Percentiles rank a stretch among this genome's conserved stretches.
phyloP scores from a whole-genome alignment of 1,140 invertebrate genomes.

The Drosophila athabasca region DNA sequence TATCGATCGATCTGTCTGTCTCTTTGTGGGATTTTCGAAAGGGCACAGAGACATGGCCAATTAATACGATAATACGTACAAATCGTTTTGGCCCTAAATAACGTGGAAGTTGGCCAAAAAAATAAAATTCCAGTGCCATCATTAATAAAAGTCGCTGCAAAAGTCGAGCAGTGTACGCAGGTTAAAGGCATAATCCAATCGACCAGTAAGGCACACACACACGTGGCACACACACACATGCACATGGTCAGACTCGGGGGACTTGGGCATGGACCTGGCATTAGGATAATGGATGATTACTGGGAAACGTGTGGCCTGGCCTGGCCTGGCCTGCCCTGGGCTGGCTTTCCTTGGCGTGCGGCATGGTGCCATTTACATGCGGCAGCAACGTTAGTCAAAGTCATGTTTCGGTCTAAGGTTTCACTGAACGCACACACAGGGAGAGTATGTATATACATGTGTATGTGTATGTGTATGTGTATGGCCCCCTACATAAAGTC shows the following conservation, averaged over 20 bases:
- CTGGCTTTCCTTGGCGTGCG: constrained; percentile 40
- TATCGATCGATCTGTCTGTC: constrained; percentile 52
- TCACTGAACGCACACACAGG: constrained; percentile 44
- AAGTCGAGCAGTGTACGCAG: constrained; percentile 51
- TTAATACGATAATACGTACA: constrained; percentile 66
- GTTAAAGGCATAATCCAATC: constrained; percentile 71
- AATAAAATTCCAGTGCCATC: constrained; percentile 51
- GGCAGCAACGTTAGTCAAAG: constrained; percentile 78
- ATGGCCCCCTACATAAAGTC: constrained; percentile 54
- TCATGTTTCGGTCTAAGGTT: constrained; percentile 67
- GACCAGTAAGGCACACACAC: constrained; percentile 22
- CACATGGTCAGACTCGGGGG: constrained; percentile 46
- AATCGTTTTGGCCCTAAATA: constrained; percentile 40
- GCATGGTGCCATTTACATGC: constrained; percentile 77
- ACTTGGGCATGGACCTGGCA: constrained; percentile 66
- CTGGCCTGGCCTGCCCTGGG: constrained; percentile 7
- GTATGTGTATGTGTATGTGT: too few relatives aligned
- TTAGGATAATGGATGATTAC: constrained; percentile 82
- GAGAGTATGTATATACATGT: constrained; percentile 4
- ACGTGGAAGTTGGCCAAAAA: constrained; percentile 37
- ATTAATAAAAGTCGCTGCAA: constrained; percentile 71
- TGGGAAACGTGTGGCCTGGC: constrained; percentile 69
- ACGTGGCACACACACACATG: constrained; percentile 29
- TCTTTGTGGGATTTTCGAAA: constrained; percentile 6
- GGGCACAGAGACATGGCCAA: constrained; percentile 46